Base-by-base conservation (phyloP, 2,888 invertebrate species). In the Hirtodrosophila histrioides region DNA sequence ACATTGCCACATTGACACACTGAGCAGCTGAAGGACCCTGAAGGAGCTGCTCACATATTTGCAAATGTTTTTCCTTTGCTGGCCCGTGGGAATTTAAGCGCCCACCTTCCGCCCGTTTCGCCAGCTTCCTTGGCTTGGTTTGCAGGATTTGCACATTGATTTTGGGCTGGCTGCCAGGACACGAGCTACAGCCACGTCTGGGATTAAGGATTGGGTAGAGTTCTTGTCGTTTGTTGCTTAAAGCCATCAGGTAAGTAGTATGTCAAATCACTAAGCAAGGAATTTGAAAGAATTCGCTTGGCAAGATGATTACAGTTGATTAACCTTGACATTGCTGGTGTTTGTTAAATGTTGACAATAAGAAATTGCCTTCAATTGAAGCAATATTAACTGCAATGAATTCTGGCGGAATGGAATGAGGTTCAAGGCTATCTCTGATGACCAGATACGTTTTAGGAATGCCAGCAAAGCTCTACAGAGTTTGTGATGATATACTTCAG, bases 1-100 rank as follows among this genome's bases (percentile, higher is more conserved):
- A 46, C 45, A 43, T 61, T 69, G 63, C 53, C 62, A 69, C 75
- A 69, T 61, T 73, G 72, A 69, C 62, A 69, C 62, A 75, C 51
- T 61, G 53, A 24, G 53, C 17, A 66, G 40, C 29, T 24, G 7
- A 31, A 31, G 31, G 31, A 31, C 31, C 7, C 31, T 10, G 9
- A 9, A 35, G 46, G 40, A 41, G 60, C 54, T 48, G 23, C 43
- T 63, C 61, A 43, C 64, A 69, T 68, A 45, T 62, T 69, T 68
- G 56, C 56, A 43, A 64, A 51, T 45, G 37, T 68, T 50, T 36
- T 68, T 50, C 31, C 3, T 17, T 46, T 33, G 29, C 17, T 35
- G 7, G 24, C 70, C 54, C 58, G 40, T 53, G 70, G 60, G 69
- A 69, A 69, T 69, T 44, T 46, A 50, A 27, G 43, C 51, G 11